A percentile compares a stretch with the other conserved stretches of the same genome.
Conservation (phyloP, 2,888 invertebrate species). For the Tethea ocularis region DNA sequence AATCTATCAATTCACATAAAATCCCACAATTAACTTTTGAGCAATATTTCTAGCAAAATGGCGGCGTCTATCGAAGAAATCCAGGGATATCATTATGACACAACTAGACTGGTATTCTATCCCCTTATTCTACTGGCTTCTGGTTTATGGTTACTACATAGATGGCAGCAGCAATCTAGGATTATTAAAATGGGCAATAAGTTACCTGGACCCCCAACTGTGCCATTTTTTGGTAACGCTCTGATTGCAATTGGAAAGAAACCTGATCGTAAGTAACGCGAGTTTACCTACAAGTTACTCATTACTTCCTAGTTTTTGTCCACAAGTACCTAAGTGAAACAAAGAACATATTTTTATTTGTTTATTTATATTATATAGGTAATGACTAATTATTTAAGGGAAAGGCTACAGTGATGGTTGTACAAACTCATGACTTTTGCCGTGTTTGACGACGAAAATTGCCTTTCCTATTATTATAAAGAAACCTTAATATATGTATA, state of each 20-base stretch:
- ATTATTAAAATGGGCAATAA: slow-evolving; percentile 85
- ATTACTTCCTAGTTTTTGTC: too few species aligned
- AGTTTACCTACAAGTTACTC: too few species aligned
- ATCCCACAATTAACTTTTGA: neutral
- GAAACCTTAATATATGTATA: too few species aligned
- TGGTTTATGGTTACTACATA: slow-evolving; percentile 60
- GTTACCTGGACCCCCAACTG: slow-evolving; percentile 86
- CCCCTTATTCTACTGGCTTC: slow-evolving; percentile 57
- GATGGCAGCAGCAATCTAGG: slow-evolving; percentile 77
- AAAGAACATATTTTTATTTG: too few species aligned
- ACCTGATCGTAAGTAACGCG: slow-evolving; percentile 81
- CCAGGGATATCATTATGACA: slow-evolving; percentile 24
- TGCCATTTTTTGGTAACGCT: slow-evolving; percentile 89
- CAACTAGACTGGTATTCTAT: slow-evolving; percentile 52
- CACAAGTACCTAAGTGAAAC: too few species aligned
- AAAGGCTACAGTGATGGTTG: too few species aligned
- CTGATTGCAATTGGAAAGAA: slow-evolving; percentile 85
- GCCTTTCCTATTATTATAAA: too few species aligned
- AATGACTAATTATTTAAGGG: too few species aligned
- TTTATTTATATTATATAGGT: too few species aligned
- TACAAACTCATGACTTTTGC: too few species aligned
- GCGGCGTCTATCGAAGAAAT: slow-evolving; percentile 38
- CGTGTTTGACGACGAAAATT: too few species aligned
- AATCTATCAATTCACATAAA: neutral
- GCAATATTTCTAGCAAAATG: slow-evolving; percentile 41